Percentiles rank a stretch among this genome's conserved stretches.
Evolutionary conservation across 2,113 vertebrate species (phyloP).

Genomic region (Chloropsis cyanopogon): DNA sequence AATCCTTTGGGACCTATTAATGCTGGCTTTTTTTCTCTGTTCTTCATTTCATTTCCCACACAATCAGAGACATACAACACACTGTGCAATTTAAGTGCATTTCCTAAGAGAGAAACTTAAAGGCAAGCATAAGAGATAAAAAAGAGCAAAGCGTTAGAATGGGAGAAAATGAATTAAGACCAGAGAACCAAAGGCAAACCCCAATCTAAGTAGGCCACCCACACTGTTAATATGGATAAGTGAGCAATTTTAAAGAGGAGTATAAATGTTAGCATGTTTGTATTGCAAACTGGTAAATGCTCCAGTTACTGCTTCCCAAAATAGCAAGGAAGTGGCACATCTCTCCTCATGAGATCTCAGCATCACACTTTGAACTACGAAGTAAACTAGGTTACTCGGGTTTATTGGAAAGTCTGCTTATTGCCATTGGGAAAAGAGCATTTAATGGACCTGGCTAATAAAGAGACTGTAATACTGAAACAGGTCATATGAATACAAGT

Average conservation of each 20-base stretch:
- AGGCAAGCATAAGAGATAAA: background rate
- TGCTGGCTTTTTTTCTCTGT: background rate
- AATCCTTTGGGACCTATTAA: background rate
- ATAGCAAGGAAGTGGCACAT: constrained; percentile 59
- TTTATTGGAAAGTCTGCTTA: constrained; percentile 39
- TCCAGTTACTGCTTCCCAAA: constrained; percentile 48
- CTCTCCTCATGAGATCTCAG: constrained; percentile 61
- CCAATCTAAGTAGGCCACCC: constrained; percentile 7
- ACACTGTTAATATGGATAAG: background rate
- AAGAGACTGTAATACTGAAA: background rate
- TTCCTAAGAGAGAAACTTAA: background rate
- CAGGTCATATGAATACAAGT: background rate
- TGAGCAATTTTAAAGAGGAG: background rate
- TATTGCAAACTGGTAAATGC: constrained; percentile 36
- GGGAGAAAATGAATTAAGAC: background rate
- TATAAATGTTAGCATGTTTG: constrained; percentile 1
- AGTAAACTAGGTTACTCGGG: constrained; percentile 52
- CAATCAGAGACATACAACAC: background rate
- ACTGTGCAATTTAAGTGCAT: background rate
- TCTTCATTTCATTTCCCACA: background rate
- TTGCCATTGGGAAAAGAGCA: constrained; percentile 36
- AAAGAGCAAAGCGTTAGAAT: background rate
- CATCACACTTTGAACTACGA: background rate
- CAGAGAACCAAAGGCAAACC: background rate
- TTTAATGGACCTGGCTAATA: constrained; percentile 27